These are phyloP conservation scores for Caranx melampygus DNA, from an alignment of 2,113 vertebrate species.

Conservation along the genomic window DNA sequence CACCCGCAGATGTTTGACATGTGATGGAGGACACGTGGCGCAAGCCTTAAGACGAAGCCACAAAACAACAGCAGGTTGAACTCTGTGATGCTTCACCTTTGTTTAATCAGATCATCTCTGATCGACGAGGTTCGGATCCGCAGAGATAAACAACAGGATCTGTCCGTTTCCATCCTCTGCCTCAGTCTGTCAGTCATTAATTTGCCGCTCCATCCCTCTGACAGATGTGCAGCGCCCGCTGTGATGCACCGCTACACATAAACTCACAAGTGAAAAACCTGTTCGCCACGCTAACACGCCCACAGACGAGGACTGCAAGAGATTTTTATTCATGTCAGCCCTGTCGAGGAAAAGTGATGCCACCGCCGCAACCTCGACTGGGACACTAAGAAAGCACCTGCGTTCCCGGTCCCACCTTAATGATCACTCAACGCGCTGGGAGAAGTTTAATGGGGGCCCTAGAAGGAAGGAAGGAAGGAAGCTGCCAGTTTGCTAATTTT, in stretches of 20 bases:
- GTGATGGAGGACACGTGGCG: background rate
- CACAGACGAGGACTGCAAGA: background rate
- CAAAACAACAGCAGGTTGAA: background rate
- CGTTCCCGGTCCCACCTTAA: conserved; percentile 52
- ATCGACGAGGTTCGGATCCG: background rate
- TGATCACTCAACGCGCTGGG: conserved; percentile 53
- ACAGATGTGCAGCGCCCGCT: background rate
- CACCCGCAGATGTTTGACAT: background rate
- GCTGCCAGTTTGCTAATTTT: conserved; percentile 75
- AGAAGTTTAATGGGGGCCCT: conserved; percentile 62
- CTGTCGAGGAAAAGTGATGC: conserved; percentile 18
- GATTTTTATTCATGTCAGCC: background rate
- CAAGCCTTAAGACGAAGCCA: background rate
- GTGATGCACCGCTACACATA: background rate
- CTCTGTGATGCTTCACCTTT: background rate
- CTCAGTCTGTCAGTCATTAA: background rate
- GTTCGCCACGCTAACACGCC: conserved; percentile 1
- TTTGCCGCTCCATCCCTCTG: background rate
- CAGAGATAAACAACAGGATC: too few species aligned
- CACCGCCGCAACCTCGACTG: conserved; percentile 41
- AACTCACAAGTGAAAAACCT: background rate
- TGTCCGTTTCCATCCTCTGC: background rate
- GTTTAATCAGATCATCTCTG: background rate
- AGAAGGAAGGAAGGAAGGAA: conserved; percentile 56
- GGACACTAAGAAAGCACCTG: conserved; percentile 67